phyloP scores from a whole-genome alignment of 2,888 invertebrate species.

The Spisula subtruncata region DNA sequence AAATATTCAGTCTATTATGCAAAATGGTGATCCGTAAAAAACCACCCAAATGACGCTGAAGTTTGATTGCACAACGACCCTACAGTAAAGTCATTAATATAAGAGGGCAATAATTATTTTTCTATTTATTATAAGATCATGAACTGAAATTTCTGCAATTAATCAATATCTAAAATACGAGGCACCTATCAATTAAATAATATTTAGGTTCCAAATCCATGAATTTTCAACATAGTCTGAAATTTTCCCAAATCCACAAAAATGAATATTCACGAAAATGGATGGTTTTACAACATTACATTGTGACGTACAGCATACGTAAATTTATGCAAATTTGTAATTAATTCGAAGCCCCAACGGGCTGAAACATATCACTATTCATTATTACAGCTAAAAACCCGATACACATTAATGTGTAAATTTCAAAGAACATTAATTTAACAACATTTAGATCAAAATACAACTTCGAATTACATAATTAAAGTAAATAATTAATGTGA shows the following conservation, averaged over 20 bases:
- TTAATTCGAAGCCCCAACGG: background rate
- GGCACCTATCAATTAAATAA: background rate
- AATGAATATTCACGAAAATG: background rate
- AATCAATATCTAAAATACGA: background rate
- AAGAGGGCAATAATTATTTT: too few relatives aligned
- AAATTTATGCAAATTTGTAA: slow-evolving; percentile 12
- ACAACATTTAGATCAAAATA: background rate
- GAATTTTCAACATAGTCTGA: too few relatives aligned
- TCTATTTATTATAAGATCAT: too few relatives aligned
- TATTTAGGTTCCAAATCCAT: background rate
- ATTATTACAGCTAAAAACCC: background rate
- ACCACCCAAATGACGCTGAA: background rate
- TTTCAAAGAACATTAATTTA: background rate
- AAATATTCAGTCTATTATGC: slow-evolving; percentile 4
- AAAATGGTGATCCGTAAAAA: background rate
- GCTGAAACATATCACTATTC: background rate
- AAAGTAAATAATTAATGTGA: too few relatives aligned
- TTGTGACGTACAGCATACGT: background rate
- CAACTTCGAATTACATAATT: background rate
- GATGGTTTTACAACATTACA: background rate
- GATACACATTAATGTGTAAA: background rate
- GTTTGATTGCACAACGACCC: background rate
- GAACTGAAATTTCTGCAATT: too few relatives aligned
- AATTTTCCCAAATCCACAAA: too few relatives aligned
- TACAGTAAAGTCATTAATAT: background rate